A percentile compares a stretch with the other conserved stretches of the same genome.
Evolutionary conservation across 2,888 invertebrate genomes (phyloP).

Genomic region (Incurvaria masculella): DNA sequence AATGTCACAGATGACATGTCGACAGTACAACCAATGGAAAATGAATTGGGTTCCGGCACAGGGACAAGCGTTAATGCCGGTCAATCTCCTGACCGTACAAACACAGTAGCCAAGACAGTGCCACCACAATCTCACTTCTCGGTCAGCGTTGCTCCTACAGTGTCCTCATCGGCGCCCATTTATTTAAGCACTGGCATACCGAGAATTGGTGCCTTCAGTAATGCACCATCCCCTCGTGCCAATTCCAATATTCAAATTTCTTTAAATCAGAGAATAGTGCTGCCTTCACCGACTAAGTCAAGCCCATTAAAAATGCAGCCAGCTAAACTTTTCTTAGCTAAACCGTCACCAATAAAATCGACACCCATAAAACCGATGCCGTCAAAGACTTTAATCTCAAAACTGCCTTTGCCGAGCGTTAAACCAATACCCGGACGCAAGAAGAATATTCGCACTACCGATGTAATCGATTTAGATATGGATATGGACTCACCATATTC

Average conservation of each 20-base stretch:
- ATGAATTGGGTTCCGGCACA: neutral
- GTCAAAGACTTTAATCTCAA: conserved; percentile 23
- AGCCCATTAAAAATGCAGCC: conserved; percentile 37
- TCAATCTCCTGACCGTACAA: neutral
- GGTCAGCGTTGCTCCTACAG: conserved; percentile 24
- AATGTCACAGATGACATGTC: conserved; percentile 15
- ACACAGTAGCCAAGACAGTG: conserved; percentile 5
- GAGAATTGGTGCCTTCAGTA: conserved; percentile 30
- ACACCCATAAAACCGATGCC: conserved; percentile 58
- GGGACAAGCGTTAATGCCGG: neutral
- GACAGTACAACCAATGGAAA: neutral
- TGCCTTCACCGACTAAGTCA: conserved; percentile 48
- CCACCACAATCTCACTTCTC: conserved; percentile 13
- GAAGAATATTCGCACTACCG: conserved; percentile 27
- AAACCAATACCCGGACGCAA: conserved; percentile 23
- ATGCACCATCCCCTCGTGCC: conserved; percentile 21
- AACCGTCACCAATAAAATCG: conserved; percentile 54
- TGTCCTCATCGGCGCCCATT: conserved; percentile 30
- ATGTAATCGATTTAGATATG: conserved; percentile 56
- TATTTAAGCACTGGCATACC: conserved; percentile 23
- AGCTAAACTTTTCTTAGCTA: conserved; percentile 51
- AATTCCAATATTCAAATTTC: conserved; percentile 23
- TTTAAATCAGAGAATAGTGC: conserved; percentile 38
- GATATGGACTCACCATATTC: conserved; percentile 82
- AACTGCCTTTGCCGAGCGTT: conserved; percentile 25